These are phyloP conservation scores for Sebastes dallii DNA, from an alignment of 2,797 vertebrate genomes.

Conservation along the genomic window DNA sequence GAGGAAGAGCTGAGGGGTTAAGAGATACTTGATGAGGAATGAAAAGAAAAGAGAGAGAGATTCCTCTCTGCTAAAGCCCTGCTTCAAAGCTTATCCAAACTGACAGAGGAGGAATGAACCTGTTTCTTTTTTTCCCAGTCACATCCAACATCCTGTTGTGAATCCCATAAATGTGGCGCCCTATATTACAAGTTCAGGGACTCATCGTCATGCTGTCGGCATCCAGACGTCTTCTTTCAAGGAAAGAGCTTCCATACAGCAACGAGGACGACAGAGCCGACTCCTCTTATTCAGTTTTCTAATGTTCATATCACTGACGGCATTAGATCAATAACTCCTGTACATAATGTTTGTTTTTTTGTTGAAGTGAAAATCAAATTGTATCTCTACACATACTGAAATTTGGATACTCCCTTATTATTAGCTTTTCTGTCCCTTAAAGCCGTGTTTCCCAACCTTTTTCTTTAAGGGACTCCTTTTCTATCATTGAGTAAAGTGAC, in stretches of 20 bases:
- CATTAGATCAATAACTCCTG: neutral
- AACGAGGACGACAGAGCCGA: neutral
- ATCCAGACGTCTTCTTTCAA: neutral
- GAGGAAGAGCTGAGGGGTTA: neutral
- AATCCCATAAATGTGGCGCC: slow-evolving; percentile 10
- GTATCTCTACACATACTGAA: neutral
- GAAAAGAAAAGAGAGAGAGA: neutral
- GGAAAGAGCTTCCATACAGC: neutral
- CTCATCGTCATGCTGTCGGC: neutral
- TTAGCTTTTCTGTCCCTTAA: too few species aligned
- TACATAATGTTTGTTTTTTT: neutral
- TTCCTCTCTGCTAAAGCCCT: neutral
- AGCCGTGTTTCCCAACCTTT: too few species aligned
- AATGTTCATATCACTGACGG: neutral
- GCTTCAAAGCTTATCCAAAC: slow-evolving; percentile 33
- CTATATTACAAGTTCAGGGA: neutral
- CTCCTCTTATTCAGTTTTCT: neutral
- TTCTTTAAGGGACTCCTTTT: too few species aligned
- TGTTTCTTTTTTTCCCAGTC: neutral
- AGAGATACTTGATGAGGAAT: slow-evolving; percentile 24
- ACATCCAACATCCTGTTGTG: slow-evolving; percentile 26
- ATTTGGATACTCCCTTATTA: too few species aligned
- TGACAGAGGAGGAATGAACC: slow-evolving; percentile 44
- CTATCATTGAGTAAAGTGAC: too few species aligned
- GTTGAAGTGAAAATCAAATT: neutral